Evolutionary conservation across 1,140 invertebrate genomes (phyloP).

Genomic region (Drosophila persimilis): DNA sequence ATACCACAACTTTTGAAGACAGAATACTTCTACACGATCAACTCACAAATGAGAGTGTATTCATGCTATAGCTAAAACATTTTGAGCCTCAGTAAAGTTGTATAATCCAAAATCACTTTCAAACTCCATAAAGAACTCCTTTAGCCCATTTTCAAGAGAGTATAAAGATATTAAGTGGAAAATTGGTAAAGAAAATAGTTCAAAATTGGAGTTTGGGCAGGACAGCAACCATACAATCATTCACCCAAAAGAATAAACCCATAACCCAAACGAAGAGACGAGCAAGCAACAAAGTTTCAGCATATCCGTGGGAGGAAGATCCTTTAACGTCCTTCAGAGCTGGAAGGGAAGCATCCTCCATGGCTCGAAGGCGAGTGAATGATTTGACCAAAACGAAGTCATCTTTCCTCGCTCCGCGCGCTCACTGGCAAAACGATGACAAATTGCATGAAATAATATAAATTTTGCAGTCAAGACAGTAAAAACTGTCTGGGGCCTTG

Average conservation of each 20-base stretch:
- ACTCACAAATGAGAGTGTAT: too few relatives aligned
- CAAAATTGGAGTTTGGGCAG: constrained; percentile 3
- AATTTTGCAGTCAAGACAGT: constrained; percentile 78
- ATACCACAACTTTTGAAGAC: too few relatives aligned
- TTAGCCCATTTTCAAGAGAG: neutral
- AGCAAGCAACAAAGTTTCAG: neutral
- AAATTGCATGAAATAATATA: constrained; percentile 81
- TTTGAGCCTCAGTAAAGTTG: too few relatives aligned
- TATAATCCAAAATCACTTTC: neutral
- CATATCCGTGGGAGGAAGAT: too few relatives aligned
- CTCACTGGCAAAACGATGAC: constrained; percentile 73
- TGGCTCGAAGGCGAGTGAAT: constrained; percentile 17
- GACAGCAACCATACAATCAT: constrained; percentile 38
- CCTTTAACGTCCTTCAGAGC: too few relatives aligned
- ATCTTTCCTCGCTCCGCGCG: constrained; percentile 53
- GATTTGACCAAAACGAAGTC: constrained; percentile 55
- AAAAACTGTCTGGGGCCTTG: constrained; percentile 57
- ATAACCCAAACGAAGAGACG: neutral
- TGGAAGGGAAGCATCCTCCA: too few relatives aligned
- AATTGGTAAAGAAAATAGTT: constrained; percentile 63
- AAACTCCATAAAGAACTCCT: neutral
- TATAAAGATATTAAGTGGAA: constrained; percentile 64
- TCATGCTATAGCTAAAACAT: too few relatives aligned
- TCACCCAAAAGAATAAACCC: neutral
- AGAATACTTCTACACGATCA: too few relatives aligned